Percentiles rank a stretch among this genome's conserved stretches.
phyloP scores from a whole-genome alignment of 2,113 vertebrate species.

The Amphilophus citrinellus region DNA sequence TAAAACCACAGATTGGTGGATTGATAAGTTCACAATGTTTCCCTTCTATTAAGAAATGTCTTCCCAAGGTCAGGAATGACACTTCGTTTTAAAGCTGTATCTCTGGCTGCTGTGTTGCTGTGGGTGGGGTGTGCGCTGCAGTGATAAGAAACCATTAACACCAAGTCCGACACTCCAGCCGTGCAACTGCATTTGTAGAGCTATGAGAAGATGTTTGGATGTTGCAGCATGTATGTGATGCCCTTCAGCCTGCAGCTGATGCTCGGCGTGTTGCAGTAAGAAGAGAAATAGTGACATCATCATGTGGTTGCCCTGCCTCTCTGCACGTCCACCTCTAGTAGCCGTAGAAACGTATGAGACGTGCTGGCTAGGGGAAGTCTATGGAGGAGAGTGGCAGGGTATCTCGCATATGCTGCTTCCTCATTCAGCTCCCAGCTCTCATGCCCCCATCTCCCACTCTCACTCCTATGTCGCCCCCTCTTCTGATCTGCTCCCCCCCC shows the following conservation, averaged over 20 bases:
- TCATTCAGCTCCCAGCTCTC: neutral
- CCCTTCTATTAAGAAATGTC: neutral
- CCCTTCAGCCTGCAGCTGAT: conserved; percentile 24
- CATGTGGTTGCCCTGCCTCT: conserved; percentile 15
- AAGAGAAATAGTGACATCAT: conserved; percentile 57
- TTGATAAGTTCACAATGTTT: neutral
- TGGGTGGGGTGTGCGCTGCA: neutral
- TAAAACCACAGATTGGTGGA: neutral
- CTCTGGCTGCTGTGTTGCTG: neutral
- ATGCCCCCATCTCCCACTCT: neutral
- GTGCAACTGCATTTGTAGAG: neutral
- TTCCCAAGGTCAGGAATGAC: neutral
- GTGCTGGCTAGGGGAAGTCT: conserved; percentile 12
- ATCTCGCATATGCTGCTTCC: conserved; percentile 51
- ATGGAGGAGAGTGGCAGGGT: conserved; percentile 5
- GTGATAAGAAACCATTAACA: conserved; percentile 21
- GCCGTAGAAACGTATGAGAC: conserved; percentile 59
- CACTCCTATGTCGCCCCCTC: conserved; percentile 13
- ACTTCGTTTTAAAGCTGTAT: neutral
- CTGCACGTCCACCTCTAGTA: conserved; percentile 63
- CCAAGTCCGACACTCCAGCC: neutral
- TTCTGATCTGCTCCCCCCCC: conserved; percentile 7
- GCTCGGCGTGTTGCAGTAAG: conserved; percentile 35
- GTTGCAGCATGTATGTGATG: neutral
- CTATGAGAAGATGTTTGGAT: neutral